phyloP scores from a whole-genome alignment of 2,113 vertebrate species.

The Tympanuchus pallidicinctus region DNA sequence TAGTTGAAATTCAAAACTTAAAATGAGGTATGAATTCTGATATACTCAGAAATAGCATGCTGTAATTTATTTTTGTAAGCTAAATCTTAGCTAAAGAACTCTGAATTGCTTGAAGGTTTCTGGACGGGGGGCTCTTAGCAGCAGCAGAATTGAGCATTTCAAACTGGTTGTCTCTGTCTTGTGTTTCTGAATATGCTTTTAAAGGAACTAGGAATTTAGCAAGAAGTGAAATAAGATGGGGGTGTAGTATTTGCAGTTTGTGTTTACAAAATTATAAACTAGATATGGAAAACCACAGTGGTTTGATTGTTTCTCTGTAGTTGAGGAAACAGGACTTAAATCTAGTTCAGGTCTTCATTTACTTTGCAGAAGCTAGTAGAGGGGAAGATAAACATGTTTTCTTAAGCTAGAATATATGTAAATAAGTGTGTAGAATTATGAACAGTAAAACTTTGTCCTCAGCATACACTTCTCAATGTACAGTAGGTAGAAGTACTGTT shows the following conservation, averaged over 20 bases:
- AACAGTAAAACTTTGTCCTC: not conserved
- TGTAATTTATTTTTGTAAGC: not conserved
- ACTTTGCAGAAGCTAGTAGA: not conserved
- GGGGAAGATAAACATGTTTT: not conserved
- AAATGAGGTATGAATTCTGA: not conserved
- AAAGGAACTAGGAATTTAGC: not conserved
- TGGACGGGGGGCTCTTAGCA: not conserved
- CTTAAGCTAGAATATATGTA: not conserved
- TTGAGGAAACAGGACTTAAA: not conserved
- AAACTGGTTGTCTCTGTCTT: not conserved
- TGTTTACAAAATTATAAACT: not conserved
- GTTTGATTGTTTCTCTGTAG: not conserved
- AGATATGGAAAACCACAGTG: not conserved
- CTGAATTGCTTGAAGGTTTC: not conserved
- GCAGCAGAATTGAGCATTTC: accelerated
- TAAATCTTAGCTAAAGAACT: not conserved
- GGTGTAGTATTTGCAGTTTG: too few relatives aligned
- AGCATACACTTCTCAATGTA: not conserved
- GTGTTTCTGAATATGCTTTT: not conserved
- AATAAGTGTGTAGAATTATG: not conserved
- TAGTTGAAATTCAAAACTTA: not conserved
- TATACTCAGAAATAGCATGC: not conserved
- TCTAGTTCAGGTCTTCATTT: not conserved
- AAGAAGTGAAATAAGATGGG: not conserved
- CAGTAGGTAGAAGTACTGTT: not conserved